Percentiles rank a stretch among this genome's conserved stretches.
phyloP scores from a whole-genome alignment of 2,797 vertebrate species.

The Champsocephalus gunnari region DNA sequence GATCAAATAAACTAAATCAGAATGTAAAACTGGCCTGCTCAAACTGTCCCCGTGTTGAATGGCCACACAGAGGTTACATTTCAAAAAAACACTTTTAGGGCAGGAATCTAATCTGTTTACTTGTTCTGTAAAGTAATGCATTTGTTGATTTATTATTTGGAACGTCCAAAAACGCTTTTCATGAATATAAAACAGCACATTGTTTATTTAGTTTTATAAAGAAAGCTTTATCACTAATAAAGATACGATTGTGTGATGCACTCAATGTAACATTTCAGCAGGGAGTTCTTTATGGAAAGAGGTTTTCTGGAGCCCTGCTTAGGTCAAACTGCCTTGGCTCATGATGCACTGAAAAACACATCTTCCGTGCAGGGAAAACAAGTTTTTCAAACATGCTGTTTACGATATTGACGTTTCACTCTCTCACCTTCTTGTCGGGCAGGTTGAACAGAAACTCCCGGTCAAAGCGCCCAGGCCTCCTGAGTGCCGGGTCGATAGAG shows the following conservation, averaged over 20 bases:
- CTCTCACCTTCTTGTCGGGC: conserved; percentile 95
- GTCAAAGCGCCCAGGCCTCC: conserved; percentile 99
- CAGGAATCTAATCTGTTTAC: no score
- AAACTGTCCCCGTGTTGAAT: no score
- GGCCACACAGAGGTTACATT: no score
- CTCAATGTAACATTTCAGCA: neutral
- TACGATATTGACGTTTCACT: neutral
- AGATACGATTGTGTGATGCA: neutral
- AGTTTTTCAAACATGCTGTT: neutral
- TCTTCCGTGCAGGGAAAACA: neutral
- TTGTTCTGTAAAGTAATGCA: no score
- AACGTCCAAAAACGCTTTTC: no score
- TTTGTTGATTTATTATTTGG: no score
- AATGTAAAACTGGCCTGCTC: no score
- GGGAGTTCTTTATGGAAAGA: neutral
- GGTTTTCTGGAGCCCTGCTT: neutral
- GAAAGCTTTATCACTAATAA: neutral
- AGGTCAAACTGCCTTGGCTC: neutral
- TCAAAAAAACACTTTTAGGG: no score
- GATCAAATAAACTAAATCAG: no score
- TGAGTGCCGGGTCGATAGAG: conserved; percentile 99
- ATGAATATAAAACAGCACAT: no score
- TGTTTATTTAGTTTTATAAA: neutral
- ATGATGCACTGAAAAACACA: neutral
- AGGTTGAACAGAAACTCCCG: conserved; percentile 99